phyloP scores from a whole-genome alignment of 2,113 vertebrate species.

The Misgurnus anguillicaudatus region DNA sequence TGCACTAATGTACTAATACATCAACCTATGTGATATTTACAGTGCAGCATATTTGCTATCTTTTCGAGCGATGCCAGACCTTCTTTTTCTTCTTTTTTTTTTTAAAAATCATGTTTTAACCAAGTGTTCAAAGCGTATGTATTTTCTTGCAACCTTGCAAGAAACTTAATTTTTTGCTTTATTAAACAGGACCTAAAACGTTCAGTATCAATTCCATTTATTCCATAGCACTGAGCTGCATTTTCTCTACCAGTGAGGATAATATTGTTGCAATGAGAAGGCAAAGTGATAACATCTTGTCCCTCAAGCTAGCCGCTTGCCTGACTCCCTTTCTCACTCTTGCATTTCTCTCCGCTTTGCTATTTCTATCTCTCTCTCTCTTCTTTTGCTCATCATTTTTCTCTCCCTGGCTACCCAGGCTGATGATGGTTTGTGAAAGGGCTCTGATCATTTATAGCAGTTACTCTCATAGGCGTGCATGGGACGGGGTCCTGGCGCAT shows the following conservation, averaged over 20 bases:
- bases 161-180: not conserved
- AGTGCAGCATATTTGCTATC: not conserved
- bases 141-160: not conserved
- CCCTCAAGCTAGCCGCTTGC: slow-evolving; percentile 15
- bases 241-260: slow-evolving; percentile 7
- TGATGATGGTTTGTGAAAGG: slow-evolving; percentile 63
- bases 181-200: not conserved
- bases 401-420: slow-evolving; percentile 44
- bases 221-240: not conserved
- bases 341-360: not conserved
- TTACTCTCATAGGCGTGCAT: slow-evolving; percentile 69
- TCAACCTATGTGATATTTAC: not conserved
- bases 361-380: not conserved
- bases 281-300: slow-evolving; percentile 63
- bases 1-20: not conserved
- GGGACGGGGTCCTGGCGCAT: slow-evolving; percentile 67
- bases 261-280: slow-evolving; percentile 38
- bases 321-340: not conserved
- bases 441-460: slow-evolving; percentile 71
- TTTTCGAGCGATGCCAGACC: not conserved
- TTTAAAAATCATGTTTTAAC: not conserved
- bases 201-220: not conserved
- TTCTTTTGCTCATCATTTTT: not conserved
- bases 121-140: no score
- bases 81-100: not conserved